Base-by-base conservation (phyloP, 2,797 vertebrate species). In the Lycodopsis pacificus region DNA sequence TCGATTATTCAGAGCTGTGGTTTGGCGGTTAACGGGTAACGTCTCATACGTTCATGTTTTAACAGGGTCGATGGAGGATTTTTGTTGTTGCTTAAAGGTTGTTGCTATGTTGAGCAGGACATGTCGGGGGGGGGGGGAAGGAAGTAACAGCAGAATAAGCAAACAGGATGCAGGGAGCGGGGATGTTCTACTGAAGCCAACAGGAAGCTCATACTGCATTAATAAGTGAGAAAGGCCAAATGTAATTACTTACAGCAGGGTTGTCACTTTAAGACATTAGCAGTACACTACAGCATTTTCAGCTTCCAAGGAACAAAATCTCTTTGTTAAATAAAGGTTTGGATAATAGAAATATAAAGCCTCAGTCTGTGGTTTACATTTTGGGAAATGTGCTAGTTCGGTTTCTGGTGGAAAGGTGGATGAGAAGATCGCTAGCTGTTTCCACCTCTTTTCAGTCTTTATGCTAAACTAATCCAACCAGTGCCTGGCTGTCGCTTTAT, bases 141-240 rank as follows among this genome's bases (percentile, higher is more conserved):
- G 92, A 93, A 91, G 86, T 89, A 84, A 92, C 88, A 92, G 75
- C 80, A 73, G 77, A 89, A 86, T 76, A 85, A 87, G 84, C 90
- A 93, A 94, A 94, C 93, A 93, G 93, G 93, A 94, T 92, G 89
- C 85, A 90, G 88, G 65, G 82, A 91, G 86, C 20, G 44, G 81
- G 82, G 78, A 65, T 7, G 79, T 64, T 63, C 81, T 70, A 68
- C 72, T 42, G 67, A 82, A 70, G 72, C 71, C 57, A 49, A 85
- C 81, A 91, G 86, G 83, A 93, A 88, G 82, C 67, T 78, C 80
- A 62, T 53, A 59, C 75, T 51, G 76, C 81, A 91, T 92, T 91
- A 90, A 89, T 89, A 87, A 81, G 64, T 76, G 42, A 77, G 61
- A 85, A 5, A 79, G 65, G 30, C 27, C 65, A 13, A 58, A 48